Evolutionary conservation across 2,797 vertebrate species (phyloP).

Genomic region (Oreochromis grahami): DNA sequence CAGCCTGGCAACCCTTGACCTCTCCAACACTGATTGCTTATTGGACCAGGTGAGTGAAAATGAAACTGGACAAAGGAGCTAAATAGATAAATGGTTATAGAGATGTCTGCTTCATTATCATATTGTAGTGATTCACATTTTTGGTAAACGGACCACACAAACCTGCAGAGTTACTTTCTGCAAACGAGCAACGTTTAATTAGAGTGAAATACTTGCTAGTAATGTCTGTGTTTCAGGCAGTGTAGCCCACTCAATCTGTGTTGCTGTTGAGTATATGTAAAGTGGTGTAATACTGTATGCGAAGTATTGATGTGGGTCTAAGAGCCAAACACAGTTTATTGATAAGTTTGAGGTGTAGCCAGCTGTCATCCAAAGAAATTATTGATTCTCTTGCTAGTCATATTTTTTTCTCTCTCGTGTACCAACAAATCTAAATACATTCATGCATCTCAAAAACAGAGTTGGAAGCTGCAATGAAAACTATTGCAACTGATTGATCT

Average conservation of each 20-base stretch:
- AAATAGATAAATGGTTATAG: accelerated
- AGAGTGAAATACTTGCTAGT: background rate
- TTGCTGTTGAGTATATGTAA: background rate
- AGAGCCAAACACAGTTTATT: constrained; percentile 54
- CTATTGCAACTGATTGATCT: background rate
- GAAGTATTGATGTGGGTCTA: constrained; percentile 50
- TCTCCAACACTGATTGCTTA: constrained; percentile 94
- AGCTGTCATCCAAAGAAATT: constrained; percentile 53
- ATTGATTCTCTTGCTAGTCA: constrained; percentile 56
- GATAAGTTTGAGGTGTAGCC: constrained; percentile 63
- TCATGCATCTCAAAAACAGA: background rate
- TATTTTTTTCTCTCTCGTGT: background rate
- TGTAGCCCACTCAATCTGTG: constrained; percentile 29
- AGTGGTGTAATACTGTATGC: constrained; percentile 36
- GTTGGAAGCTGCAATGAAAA: background rate
- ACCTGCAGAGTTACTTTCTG: background rate
- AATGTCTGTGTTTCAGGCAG: constrained; percentile 10
- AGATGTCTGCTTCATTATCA: accelerated
- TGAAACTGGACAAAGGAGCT: background rate
- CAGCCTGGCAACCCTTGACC: constrained; percentile 86
- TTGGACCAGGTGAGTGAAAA: constrained; percentile 86
- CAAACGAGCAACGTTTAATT: background rate
- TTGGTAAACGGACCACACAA: background rate
- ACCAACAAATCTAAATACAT: background rate
- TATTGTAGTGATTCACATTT: background rate